Conservation (phyloP, 2,888 invertebrate species). For the Melikaiella ostensackeni region DNA sequence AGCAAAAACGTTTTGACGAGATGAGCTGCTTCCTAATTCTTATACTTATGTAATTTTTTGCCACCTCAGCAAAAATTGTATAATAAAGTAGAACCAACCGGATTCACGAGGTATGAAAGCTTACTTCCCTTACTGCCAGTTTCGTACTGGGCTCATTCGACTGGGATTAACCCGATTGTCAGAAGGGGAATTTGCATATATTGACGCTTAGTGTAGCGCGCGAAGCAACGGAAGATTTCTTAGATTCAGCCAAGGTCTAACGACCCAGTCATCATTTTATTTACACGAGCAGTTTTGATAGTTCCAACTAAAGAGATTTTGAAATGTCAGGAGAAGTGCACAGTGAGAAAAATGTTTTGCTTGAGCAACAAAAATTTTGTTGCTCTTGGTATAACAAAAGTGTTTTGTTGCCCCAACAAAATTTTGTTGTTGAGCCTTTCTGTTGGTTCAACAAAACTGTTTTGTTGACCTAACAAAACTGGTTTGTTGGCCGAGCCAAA, state of each 20-base stretch:
- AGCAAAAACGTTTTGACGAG: neutral
- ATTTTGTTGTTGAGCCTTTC: no score
- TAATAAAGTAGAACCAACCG: constrained; percentile 16
- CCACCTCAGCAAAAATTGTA: neutral
- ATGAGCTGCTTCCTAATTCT: constrained; percentile 1
- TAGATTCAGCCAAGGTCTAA: constrained; percentile 13
- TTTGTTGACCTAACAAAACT: no score
- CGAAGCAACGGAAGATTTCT: constrained; percentile 7
- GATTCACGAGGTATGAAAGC: constrained; percentile 2
- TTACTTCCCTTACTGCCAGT: neutral
- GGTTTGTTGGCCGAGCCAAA: no score
- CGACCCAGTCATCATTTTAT: constrained; percentile 13
- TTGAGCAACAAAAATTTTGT: no score
- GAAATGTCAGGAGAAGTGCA: constrained; percentile 23
- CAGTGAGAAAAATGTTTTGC: no score
- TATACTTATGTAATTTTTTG: constrained; percentile 7
- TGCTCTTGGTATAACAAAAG: no score
- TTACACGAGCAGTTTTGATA: constrained; percentile 10
- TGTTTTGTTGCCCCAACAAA: no score
- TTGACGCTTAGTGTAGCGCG: constrained; percentile 7
- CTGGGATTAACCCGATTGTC: constrained; percentile 31
- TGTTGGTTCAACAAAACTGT: no score
- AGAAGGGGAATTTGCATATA: constrained; percentile 33
- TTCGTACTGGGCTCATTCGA: constrained; percentile 13
- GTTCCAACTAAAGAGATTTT: neutral